These are phyloP conservation scores for Limnephilus auricula DNA, from an alignment of 2,888 invertebrate genomes.

Conservation along the genomic window DNA sequence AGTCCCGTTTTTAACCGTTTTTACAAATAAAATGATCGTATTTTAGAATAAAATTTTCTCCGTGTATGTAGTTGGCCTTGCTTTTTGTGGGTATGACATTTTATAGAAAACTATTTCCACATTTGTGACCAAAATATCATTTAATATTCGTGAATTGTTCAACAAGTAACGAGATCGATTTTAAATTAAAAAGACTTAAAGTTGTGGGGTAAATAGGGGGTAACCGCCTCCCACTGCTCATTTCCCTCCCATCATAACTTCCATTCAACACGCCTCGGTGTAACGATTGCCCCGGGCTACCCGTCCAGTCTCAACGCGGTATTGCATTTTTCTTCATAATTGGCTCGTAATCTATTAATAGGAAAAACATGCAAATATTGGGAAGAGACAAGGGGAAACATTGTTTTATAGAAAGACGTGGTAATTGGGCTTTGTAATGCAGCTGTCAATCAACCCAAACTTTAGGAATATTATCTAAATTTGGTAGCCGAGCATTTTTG, in stretches of 20 bases:
- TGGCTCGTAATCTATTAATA: background rate
- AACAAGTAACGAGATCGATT: background rate
- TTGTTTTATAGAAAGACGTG: background rate
- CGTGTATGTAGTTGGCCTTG: no score
- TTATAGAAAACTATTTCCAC: no score
- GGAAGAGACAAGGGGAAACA: background rate
- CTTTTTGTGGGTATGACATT: no score
- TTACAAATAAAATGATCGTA: no score
- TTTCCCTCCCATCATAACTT: constrained; percentile 10
- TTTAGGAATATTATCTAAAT: no score
- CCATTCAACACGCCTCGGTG: constrained; percentile 25
- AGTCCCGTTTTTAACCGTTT: no score
- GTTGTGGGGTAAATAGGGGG: constrained; percentile 1
- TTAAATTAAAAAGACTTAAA: background rate
- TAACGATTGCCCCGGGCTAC: constrained; percentile 42
- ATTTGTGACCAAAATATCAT: background rate
- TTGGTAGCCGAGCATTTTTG: no score
- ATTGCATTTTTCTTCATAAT: background rate
- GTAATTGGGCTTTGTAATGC: background rate
- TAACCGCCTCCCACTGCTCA: background rate
- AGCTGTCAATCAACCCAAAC: background rate
- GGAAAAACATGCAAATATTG: background rate
- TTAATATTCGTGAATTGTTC: background rate
- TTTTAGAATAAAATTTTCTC: no score
- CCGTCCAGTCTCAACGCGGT: background rate